Base-by-base conservation (phyloP, 2,888 invertebrate genomes). In the Caenorhabditis macrosperma region DNA sequence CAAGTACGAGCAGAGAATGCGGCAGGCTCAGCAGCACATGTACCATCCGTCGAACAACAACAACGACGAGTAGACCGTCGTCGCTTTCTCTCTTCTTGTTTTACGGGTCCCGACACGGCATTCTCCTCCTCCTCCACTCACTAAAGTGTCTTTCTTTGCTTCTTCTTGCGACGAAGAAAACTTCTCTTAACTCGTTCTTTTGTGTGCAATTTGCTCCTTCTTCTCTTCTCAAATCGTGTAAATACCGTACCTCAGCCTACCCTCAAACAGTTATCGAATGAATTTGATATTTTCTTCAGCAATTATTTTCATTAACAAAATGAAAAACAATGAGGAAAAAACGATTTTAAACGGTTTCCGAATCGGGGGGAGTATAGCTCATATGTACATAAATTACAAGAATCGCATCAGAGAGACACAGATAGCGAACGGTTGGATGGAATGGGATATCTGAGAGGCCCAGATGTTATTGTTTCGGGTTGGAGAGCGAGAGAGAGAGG, bases 1-100 rank as follows among this genome's bases (percentile, higher is more conserved):
- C 57, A 74, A 75, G 50, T 76, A 69, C 50, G 81, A 81, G 44
- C 71, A 61, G 33, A 26, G 89, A 17, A 80, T 89, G 57, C 80
- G 85, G 30, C 82, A 88, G 50, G 87, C 88, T 10, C 88, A 90
- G 57, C 87, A 88, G 64, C 90, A 90, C 77, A 88, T 89, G 87
- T 90, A 90, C 71, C 81, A 81, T 22, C 89, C 89, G 35, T 35
- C 44, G 33, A 61, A 63, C 57, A 57, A 63, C 55, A 63, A 77
- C 57, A 50, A 74, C 48, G 66, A 67, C 33, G 67, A 75, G 26
- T 60, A 50, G 20, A 20, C 33, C 15, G n/a, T n/a, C n/a, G 12
- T 44, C 1, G 22, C 22, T 5, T 17, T 7, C 30, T 28, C 9
- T 41, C 10, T 26, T 52, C 24, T 54, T 63, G 10, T 46, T 44